These are phyloP conservation scores for Conomelus anceps DNA, from an alignment of 2,888 invertebrate species.

Conservation along the genomic window DNA sequence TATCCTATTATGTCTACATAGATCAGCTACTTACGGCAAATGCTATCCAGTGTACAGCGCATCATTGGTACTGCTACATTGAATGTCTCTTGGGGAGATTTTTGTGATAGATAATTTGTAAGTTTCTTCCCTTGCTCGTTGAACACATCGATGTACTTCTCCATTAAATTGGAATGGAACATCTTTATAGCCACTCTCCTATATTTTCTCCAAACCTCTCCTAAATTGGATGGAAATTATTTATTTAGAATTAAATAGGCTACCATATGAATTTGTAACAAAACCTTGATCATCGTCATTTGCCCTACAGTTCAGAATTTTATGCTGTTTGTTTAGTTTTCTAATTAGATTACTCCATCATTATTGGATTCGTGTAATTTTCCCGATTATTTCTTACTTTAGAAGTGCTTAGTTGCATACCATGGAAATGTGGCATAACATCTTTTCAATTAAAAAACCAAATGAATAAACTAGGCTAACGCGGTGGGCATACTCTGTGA, in stretches of 20 bases:
- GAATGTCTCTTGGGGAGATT: not conserved
- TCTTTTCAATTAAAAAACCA: no score
- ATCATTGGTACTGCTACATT: not conserved
- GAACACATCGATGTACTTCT: not conserved
- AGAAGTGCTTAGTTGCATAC: no score
- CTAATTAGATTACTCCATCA: no score
- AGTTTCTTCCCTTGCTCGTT: not conserved
- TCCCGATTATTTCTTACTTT: no score
- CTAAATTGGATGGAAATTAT: not conserved
- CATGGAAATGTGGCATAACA: no score
- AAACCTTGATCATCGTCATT: no score
- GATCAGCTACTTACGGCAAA: not conserved
- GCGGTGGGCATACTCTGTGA: no score
- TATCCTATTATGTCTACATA: not conserved
- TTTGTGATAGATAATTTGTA: not conserved
- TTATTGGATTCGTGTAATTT: no score
- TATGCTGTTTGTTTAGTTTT: no score
- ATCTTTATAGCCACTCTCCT: not conserved
- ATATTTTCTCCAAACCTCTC: not conserved
- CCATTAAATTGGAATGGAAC: slow-evolving; percentile 4
- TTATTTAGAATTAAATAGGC: not conserved
- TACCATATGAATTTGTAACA: no score
- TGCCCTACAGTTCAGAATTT: no score
- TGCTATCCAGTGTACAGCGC: slow-evolving; percentile 8
- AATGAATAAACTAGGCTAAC: no score